phyloP scores from a whole-genome alignment of 2,113 vertebrate genomes.

The Poecilia latipinna region DNA sequence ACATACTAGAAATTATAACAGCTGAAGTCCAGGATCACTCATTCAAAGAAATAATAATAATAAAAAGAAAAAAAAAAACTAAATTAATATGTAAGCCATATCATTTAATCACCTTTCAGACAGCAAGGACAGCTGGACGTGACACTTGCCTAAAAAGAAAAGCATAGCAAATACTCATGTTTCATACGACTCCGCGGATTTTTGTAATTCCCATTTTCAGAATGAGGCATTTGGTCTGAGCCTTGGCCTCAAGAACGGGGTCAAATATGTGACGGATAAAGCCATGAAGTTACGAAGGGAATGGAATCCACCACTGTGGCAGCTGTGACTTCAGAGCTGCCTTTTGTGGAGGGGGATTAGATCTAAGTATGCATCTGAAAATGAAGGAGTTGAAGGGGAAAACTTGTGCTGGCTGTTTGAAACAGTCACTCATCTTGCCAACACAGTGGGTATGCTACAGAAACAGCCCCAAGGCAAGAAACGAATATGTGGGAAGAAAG shows the following conservation, averaged over 20 bases:
- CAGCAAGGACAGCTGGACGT: neutral
- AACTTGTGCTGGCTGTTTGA: conserved; percentile 14
- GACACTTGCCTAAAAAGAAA: conserved; percentile 2
- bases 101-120: neutral
- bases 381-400: conserved; percentile 19
- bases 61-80: neutral
- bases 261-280: conserved; percentile 21
- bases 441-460: conserved; percentile 20
- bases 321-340: conserved; percentile 51
- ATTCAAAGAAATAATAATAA: neutral
- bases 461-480: conserved; percentile 37
- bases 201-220: conserved; percentile 8
- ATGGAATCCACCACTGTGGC: conserved; percentile 38
- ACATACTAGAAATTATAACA: conserved; percentile 19
- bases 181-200: neutral
- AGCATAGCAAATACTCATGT: neutral
- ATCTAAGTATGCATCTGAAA: conserved; percentile 20
- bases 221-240: conserved; percentile 14
- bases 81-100: conserved; percentile 4
- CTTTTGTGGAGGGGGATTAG: conserved; percentile 8
- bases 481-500: conserved; percentile 28
- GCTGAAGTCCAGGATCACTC: conserved; percentile 8
- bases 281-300: conserved; percentile 44
- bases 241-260: conserved; percentile 49
- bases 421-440: conserved; percentile 27